Conservation (phyloP, 2,113 vertebrate species). For the Microtus ochrogaster region DNA sequence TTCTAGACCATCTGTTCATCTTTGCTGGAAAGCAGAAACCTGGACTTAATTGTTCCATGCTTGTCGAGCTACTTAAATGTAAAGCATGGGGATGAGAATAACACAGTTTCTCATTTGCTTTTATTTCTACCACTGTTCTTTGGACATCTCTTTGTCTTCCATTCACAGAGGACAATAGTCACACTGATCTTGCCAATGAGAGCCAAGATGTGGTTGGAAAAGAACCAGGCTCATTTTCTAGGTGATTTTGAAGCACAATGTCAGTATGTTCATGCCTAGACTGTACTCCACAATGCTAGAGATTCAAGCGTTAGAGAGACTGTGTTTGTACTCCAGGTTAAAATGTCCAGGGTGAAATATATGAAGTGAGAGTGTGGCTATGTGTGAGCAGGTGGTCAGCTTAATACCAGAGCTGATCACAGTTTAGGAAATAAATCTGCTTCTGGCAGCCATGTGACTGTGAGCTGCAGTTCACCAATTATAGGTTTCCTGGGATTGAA, state of each 20-base stretch:
- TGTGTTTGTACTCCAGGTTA: background rate
- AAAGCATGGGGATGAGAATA: background rate
- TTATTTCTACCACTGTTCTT: background rate
- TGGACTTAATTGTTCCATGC: constrained; percentile 28
- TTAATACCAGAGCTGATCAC: background rate
- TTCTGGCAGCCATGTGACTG: background rate
- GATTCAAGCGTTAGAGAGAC: background rate
- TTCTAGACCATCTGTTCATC: constrained; percentile 56
- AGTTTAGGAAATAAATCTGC: background rate
- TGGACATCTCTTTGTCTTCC: background rate
- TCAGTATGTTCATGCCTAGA: background rate
- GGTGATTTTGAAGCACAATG: background rate
- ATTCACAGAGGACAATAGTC: background rate
- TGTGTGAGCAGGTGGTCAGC: background rate
- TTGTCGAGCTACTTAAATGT: background rate
- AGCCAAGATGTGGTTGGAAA: background rate
- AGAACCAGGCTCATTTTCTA: background rate
- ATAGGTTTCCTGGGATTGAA: background rate
- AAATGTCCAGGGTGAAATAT: background rate
- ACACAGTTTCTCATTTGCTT: constrained; percentile 40
- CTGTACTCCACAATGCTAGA: background rate
- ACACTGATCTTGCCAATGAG: background rate
- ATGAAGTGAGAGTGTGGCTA: constrained; percentile 14
- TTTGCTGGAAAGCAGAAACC: constrained; percentile 26
- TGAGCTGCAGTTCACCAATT: background rate